Conservation (phyloP, 2,888 invertebrate species). For the Mythimna loreyi region DNA sequence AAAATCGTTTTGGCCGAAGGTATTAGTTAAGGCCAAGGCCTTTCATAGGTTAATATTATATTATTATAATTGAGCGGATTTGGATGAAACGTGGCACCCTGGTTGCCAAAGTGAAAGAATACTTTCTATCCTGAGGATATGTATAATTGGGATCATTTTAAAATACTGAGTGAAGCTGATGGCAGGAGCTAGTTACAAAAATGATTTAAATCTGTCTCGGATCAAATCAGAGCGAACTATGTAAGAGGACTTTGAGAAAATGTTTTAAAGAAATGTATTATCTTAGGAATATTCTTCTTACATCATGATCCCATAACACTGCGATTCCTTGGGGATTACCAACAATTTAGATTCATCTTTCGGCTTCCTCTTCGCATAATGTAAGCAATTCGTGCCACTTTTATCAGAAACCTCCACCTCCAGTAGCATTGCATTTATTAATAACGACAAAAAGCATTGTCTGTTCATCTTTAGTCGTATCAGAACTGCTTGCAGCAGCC, state of each 20-base stretch:
- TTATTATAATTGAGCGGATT: too few relatives aligned
- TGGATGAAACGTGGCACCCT: too few relatives aligned
- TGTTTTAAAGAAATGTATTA: background rate
- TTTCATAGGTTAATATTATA: background rate
- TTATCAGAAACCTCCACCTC: conserved; percentile 3
- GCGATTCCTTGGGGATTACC: background rate
- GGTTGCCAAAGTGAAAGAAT: too few relatives aligned
- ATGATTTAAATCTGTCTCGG: background rate
- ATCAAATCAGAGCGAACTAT: background rate
- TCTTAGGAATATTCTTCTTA: too few relatives aligned
- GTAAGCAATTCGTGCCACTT: background rate
- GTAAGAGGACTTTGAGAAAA: background rate
- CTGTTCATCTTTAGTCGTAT: conserved; percentile 20
- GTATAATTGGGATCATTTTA: too few relatives aligned
- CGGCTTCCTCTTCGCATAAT: background rate
- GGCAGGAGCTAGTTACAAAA: too few relatives aligned
- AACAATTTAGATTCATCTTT: background rate
- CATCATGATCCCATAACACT: background rate
- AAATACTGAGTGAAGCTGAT: too few relatives aligned
- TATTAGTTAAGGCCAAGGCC: background rate
- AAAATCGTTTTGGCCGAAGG: background rate
- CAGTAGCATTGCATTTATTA: conserved; percentile 12
- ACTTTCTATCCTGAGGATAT: too few relatives aligned
- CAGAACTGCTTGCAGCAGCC: conserved; percentile 4
- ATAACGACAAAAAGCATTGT: conserved; percentile 23